Base-by-base conservation (phyloP, 2,888 invertebrate species). In the Icerya purchasi region DNA sequence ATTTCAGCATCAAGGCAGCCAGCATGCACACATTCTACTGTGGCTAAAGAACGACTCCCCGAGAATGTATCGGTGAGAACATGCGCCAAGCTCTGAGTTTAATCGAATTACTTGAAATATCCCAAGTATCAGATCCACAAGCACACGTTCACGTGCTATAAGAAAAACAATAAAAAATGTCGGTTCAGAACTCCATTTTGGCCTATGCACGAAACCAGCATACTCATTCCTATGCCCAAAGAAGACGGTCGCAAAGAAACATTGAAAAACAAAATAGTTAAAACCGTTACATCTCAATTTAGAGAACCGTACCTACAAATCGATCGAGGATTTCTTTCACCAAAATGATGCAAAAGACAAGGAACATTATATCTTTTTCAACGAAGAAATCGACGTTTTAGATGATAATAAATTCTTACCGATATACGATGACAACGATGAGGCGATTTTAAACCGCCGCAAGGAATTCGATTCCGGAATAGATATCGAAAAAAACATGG, bases 11-110 rank as follows among this genome's bases (percentile, higher is more conserved):
- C 22, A 60, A 24, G 63, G 63, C n/a, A 61, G 57, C 25, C 61
- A 58, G 20, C 62, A 63, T 51, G 50, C 56, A 20, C 63, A 64
- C 51, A 69, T 70, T 65, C 65, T 72, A 49, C 3, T 72, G 62
- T 73, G 71, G 72, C 65, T 72, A 14, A 63, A 69, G 52, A 54
- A 70, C 55, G 71, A 67, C n/a, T 54, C 70, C 70, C 22, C 57
- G 62, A 22, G 36, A 56, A 24, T 49, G n/a, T 22, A 49, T 61
- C 3, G 23, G 50, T 22, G 61, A 57, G 23, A 58, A 52, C 50
- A 58, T 58, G 57, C 55, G 53, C 25, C 14, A 1, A 50, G 67
- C 65, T 63, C 66, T 69, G 53, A 64, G 67, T 2, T 67, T 69
- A 63, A 65, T 70, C 56, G 67, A 69, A 10, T 68, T 49, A 67